A percentile compares a stretch with the other conserved stretches of the same genome.
phyloP scores from a whole-genome alignment of 2,797 vertebrate species.

The Schizopygopsis malacanthus region DNA sequence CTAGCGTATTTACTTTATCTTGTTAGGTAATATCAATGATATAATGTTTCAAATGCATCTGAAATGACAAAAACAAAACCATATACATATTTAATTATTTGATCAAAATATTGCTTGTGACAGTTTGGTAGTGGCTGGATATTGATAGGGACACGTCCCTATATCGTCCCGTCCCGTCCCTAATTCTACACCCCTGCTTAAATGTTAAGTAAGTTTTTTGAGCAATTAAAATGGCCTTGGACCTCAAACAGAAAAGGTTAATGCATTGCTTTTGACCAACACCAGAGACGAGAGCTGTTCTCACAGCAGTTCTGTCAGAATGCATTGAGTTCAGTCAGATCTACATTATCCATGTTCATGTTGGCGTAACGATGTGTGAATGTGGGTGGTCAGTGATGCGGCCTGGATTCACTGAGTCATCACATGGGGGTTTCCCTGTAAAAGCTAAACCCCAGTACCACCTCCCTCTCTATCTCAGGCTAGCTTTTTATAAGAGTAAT shows the following conservation, averaged over 20 bases:
- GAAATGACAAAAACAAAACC: too few species aligned
- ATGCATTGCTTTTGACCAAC: constrained; percentile 42
- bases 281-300: constrained; percentile 31
- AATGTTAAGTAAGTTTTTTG: constrained; percentile 13
- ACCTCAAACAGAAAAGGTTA: constrained; percentile 22
- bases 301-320: constrained; percentile 48
- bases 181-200: neutral
- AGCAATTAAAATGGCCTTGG: neutral
- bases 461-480: constrained; percentile 63
- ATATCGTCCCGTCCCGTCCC: too few species aligned
- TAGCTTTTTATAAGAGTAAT: constrained; percentile 33
- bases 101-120: too few species aligned
- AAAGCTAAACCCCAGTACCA: constrained; percentile 65
- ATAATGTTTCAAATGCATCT: too few species aligned
- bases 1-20: too few species aligned
- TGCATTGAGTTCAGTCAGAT: constrained; percentile 55
- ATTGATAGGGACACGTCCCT: too few species aligned
- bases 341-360: constrained; percentile 69
- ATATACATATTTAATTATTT: too few species aligned
- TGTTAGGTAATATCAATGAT: too few species aligned
- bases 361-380: constrained; percentile 72
- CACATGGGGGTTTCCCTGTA: constrained; percentile 68
- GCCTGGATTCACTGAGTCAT: constrained; percentile 75
- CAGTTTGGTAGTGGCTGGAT: too few species aligned
- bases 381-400: constrained; percentile 62